Evolutionary conservation across 2,888 invertebrate genomes (phyloP), one percentile per base, ranked within the genome.

Genomic region (Apantesis nais): DNA sequence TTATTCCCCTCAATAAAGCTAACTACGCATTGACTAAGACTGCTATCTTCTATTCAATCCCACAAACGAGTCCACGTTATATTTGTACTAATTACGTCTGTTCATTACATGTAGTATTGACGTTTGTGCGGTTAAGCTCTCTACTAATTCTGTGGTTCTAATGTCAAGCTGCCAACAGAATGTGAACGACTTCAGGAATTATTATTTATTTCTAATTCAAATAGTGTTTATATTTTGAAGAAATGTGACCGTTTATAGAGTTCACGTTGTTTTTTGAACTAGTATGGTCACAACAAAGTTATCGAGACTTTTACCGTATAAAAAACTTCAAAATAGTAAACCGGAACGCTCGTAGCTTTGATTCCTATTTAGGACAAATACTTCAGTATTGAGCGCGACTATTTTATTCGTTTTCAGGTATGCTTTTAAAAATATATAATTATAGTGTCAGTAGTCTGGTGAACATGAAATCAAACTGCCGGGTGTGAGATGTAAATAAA

Each of bases 21-120:
- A 65, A 71, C 71, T 48, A 67, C 41, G 55, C 44, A 71, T 71
- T 71, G 39, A 60, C 39, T 52, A 12, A 61, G 58, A 62, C 64
- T 60, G 29, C 65, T 65, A 65, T 67, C 61, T 62, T 66, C 61
- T 68, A 69, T 74, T 70, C n/a, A 64, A 66, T 68, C 5, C 71
- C 74, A 37, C 79, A 82, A 81, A 81, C 76, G 77, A 79, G 77
- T 37, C 72, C n/a, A 37, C 52, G 75, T 62, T 75, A 75, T 80
- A 79, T 83, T 78, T 78, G 79, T 71, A 76, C 77, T 82, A 84
- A 85, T 85, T 85, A 83, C 73, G 61, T 55, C 68, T 73, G 80
- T 79, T 78, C 79, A 80, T 78, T 83, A 79, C 79, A 69, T 66
- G 70, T 64, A 48, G 73, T 78, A 78, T 82, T 81, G 73, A 76